phyloP scores from a whole-genome alignment of 2,113 vertebrate species.

The Malaclemys terrapin region DNA sequence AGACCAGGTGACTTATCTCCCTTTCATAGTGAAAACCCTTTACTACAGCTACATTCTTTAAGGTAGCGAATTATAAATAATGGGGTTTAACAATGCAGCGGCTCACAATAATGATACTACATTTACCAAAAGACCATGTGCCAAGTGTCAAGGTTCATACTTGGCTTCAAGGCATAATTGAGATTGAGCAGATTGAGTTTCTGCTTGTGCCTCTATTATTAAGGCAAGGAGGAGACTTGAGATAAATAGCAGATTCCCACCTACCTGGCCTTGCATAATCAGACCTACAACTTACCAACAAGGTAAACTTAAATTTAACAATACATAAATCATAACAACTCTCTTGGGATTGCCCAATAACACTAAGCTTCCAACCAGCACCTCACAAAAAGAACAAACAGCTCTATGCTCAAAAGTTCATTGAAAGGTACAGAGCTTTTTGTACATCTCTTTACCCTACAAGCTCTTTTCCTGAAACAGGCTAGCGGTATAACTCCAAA shows the following conservation, averaged over 20 bases:
- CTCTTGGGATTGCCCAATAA: background rate
- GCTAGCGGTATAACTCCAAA: background rate
- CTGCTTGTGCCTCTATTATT: background rate
- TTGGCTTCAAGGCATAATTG: background rate
- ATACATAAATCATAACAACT: background rate
- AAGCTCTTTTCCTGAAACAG: fast-evolving
- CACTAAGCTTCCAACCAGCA: background rate
- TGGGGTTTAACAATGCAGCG: background rate
- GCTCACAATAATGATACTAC: background rate
- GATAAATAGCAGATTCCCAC: background rate
- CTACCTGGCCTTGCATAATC: background rate
- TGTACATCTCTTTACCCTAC: background rate
- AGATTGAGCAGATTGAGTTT: background rate
- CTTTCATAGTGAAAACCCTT: background rate
- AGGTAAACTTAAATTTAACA: background rate
- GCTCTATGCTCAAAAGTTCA: background rate
- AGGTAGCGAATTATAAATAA: background rate
- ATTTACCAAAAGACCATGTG: background rate
- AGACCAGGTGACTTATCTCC: fast-evolving
- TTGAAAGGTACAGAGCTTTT: background rate
- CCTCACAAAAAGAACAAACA: background rate
- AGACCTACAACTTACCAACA: too few relatives aligned
- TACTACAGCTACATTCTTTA: background rate
- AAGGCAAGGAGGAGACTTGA: background rate
- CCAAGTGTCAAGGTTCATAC: background rate